Evolutionary conservation across 2,113 vertebrate species (phyloP), one percentile per base, ranked within the genome.

Genomic region (Stomatorhinus ivindoensis): DNA sequence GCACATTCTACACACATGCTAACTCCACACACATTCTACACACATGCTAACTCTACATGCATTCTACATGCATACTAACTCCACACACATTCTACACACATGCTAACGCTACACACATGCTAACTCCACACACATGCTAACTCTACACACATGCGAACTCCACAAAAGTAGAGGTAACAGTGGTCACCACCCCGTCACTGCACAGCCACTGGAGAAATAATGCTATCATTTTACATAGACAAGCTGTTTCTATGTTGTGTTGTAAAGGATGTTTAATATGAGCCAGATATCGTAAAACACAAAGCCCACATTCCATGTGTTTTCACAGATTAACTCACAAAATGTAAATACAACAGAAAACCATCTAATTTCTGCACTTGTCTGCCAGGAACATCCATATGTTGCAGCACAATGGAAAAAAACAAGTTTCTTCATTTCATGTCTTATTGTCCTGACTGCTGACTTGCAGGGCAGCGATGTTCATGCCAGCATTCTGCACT

Each of bases 381-480:
- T 53, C 48, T 55, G 48, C 85, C 85, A 87, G 85, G 48, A 87
- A 39, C 47, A 53, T 87, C 85, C 85, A 55, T 87, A 87, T 87
- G 85, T 53, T 35, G 85, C 39, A 21, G 15, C 24, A n/a, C 42
- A 84, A 42, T 87, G 50, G 48, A 69, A 31, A 39, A 53, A 35
- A 87, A 13, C n/a, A 55, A 39, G 48, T 87, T 27, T 53, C 15
- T 87, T 8, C 85, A 87, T 53, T 55, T 31, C 13, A 6, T 35
- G 11, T 87, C 27, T 35, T 35, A 53, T 53, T 53, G 85, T 53
- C 48, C 31, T 35, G 48, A 53, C 27, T 47, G 48, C 50, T 19
- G 85, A 87, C 50, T 87, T 47, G 2, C 3, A 50, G 47, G 85
- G 13, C 50, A 55, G 13, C 50, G 27, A 50, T 53, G 21, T 51